These are phyloP conservation scores for Morus bassanus DNA, from an alignment of 2,797 vertebrate genomes.

Conservation along the genomic window DNA sequence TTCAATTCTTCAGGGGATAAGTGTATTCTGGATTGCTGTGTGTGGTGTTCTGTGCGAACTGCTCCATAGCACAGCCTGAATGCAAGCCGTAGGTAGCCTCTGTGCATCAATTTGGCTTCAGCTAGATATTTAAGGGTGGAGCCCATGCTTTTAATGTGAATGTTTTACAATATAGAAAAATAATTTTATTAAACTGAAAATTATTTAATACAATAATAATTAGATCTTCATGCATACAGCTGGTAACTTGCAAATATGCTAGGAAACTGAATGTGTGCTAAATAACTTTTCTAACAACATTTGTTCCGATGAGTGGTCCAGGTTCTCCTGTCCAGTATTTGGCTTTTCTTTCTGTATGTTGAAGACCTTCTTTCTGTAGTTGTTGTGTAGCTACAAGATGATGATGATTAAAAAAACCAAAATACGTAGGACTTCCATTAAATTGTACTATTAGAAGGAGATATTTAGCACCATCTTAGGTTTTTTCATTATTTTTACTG, in stretches of 20 bases:
- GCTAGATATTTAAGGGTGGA: background rate
- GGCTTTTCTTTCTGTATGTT: background rate
- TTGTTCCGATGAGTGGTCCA: background rate
- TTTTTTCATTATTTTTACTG: background rate
- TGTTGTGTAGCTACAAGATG: background rate
- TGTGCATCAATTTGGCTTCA: background rate
- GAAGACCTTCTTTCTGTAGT: background rate
- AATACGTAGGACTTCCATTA: background rate
- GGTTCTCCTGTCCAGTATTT: background rate
- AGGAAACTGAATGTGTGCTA: background rate
- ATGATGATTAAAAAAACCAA: background rate
- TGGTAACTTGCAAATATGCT: background rate
- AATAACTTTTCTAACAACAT: background rate
- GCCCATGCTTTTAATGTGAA: background rate
- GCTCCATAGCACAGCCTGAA: background rate
- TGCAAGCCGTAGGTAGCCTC: background rate
- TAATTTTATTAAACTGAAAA: background rate
- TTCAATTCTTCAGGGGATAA: background rate
- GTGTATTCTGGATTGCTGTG: background rate
- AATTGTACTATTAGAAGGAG: background rate
- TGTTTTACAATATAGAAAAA: background rate
- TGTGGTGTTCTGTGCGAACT: background rate
- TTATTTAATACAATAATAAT: background rate
- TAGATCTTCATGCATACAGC: background rate
- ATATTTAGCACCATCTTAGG: background rate